A percentile compares a stretch with the other conserved stretches of the same genome.
phyloP scores from a whole-genome alignment of 2,888 invertebrate species.

The Subacronicta megacephala region DNA sequence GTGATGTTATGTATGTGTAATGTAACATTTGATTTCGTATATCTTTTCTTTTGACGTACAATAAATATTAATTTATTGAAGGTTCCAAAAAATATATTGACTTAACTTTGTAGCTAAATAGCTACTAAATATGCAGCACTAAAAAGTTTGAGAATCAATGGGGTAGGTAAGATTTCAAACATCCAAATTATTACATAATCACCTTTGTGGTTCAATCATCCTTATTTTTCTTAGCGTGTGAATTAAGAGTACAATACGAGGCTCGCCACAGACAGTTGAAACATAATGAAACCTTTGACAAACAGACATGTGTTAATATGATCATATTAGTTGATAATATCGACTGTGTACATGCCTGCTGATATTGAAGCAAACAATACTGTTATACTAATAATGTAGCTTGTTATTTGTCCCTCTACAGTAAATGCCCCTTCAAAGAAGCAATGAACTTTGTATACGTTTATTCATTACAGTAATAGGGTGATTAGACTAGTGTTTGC shows the following conservation, averaged over 20 bases:
- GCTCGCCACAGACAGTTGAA: conserved; percentile 19
- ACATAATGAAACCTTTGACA: conserved; percentile 40
- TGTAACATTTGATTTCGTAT: too few relatives aligned
- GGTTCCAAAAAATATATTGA: too few relatives aligned
- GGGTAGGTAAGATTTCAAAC: neutral
- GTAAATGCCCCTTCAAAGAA: neutral
- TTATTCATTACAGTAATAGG: too few relatives aligned
- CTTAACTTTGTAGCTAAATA: too few relatives aligned
- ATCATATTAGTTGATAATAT: conserved; percentile 39
- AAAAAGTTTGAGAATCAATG: too few relatives aligned
- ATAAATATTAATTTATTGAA: too few relatives aligned
- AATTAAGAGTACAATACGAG: conserved; percentile 28
- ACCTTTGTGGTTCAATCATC: neutral
- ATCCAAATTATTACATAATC: conserved; percentile 5
- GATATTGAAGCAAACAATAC: conserved; percentile 15
- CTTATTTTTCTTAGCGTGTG: conserved; percentile 19
- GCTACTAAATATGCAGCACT: too few relatives aligned
- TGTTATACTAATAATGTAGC: neutral
- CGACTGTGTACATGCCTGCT: conserved; percentile 19
- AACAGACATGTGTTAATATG: conserved; percentile 34
- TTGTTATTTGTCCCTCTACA: neutral
- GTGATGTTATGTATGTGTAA: too few relatives aligned
- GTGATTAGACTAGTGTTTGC: too few relatives aligned
- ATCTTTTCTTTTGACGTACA: too few relatives aligned
- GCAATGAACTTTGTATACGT: neutral